phyloP scores from a whole-genome alignment of 1,140 invertebrate species.

The Cyrtorhinus lividipennis region DNA sequence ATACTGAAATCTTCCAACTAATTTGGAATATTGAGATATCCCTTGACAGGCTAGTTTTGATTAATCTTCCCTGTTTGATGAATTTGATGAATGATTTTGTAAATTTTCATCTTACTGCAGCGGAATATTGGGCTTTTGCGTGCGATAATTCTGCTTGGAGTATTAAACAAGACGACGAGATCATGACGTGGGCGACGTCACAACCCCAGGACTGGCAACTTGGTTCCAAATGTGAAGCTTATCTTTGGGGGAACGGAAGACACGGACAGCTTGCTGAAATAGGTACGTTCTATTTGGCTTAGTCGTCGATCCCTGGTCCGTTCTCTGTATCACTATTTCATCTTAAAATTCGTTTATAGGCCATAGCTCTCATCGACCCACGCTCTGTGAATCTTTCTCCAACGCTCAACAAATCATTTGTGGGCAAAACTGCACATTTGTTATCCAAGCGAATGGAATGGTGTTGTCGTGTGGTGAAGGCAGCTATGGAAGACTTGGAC shows the following conservation, averaged over 20 bases:
- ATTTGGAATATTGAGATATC: too few relatives aligned
- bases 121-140: constrained; percentile 28
- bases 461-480: constrained; percentile 44
- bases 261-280: constrained; percentile 48
- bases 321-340: too few relatives aligned
- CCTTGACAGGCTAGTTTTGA: too few relatives aligned
- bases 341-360: constrained; percentile 23
- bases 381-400: constrained; percentile 34
- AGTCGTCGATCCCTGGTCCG: too few relatives aligned
- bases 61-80: too few relatives aligned
- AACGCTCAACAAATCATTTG: constrained; percentile 43
- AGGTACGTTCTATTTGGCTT: constrained; percentile 29
- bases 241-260: constrained; percentile 46
- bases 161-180: constrained; percentile 42
- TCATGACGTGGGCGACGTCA: constrained; percentile 46
- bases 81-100: neutral
- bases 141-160: constrained; percentile 39
- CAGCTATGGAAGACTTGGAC: constrained; percentile 41
- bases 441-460: constrained; percentile 40
- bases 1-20: too few relatives aligned
- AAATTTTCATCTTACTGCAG: too few relatives aligned
- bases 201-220: constrained; percentile 51
- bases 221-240: constrained; percentile 46
- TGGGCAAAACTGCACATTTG: constrained; percentile 47
- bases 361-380: constrained; percentile 31